A percentile compares a stretch with the other conserved stretches of the same genome.
phyloP scores from a whole-genome alignment of 2,797 vertebrate species.

The Microctenopoma lineatum region DNA sequence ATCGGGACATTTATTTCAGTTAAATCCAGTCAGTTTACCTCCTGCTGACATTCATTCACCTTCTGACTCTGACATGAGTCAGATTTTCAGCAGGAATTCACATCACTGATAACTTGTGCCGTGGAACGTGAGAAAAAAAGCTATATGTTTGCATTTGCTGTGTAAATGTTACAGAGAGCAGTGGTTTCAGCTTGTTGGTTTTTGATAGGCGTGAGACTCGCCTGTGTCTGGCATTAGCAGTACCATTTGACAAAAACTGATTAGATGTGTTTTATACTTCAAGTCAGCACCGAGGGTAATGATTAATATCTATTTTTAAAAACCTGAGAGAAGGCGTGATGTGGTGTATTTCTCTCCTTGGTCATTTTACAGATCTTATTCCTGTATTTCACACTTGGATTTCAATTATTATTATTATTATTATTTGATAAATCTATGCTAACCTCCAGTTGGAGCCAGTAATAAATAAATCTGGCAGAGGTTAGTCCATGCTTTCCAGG shows the following conservation, averaged over 20 bases:
- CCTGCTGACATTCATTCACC: too few relatives aligned
- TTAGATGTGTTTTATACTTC: not conserved
- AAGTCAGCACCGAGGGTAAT: not conserved
- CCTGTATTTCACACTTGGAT: not conserved
- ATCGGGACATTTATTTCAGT: too few relatives aligned
- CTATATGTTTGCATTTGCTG: conserved; percentile 37
- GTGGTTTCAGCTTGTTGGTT: conserved; percentile 22
- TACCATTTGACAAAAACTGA: conserved; percentile 10
- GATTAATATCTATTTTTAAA: not conserved
- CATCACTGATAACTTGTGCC: not conserved
- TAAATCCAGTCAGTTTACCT: too few relatives aligned
- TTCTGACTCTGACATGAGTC: too few relatives aligned
- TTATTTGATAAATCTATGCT: too few relatives aligned
- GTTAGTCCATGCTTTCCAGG: conserved; percentile 48
- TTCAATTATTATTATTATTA: too few relatives aligned
- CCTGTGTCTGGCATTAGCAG: not conserved
- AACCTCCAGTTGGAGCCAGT: conserved; percentile 7
- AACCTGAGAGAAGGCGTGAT: conserved; percentile 1
- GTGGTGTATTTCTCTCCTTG: not conserved
- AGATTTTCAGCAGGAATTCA: too few relatives aligned
- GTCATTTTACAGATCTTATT: not conserved
- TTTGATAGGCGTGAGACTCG: conserved; percentile 57
- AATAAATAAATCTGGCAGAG: conserved; percentile 37
- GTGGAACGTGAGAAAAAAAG: not conserved
- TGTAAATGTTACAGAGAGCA: conserved; percentile 17